These are phyloP conservation scores for Tinea pellionella DNA, from an alignment of 2,888 invertebrate species.

Conservation along the genomic window DNA sequence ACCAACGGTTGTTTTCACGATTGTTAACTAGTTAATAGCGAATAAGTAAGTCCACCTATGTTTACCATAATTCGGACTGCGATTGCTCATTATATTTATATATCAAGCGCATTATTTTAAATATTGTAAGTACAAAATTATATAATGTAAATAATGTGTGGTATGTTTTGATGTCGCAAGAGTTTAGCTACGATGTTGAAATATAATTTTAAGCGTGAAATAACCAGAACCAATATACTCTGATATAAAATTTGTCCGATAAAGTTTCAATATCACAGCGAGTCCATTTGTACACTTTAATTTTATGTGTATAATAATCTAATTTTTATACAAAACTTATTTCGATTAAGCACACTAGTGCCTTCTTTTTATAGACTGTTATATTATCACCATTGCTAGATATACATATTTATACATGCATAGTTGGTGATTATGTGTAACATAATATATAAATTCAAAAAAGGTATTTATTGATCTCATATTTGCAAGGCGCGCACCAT, in stretches of 20 bases:
- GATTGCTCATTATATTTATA: neutral
- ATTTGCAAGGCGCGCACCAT: conserved; percentile 36
- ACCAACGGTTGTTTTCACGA: neutral
- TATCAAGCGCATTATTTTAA: neutral
- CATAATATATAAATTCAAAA: neutral
- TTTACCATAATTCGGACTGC: neutral
- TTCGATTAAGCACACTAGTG: conserved; percentile 17
- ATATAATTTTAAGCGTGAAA: conserved; percentile 51
- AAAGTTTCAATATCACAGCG: neutral
- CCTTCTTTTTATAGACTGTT: conserved; percentile 19
- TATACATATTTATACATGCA: neutral
- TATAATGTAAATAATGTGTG: neutral
- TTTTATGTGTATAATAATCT: neutral
- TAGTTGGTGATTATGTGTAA: neutral
- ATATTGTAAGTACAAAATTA: neutral
- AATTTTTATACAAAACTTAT: neutral
- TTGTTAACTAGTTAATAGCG: neutral
- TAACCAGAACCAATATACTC: conserved; percentile 28
- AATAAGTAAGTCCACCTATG: neutral
- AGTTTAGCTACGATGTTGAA: conserved; percentile 15
- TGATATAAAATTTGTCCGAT: conserved; percentile 7
- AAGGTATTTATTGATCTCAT: conserved; percentile 53
- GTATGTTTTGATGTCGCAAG: conserved; percentile 12
- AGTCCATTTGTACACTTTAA: neutral
- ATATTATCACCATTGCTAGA: conserved; percentile 14